Conservation (phyloP, 2,888 invertebrate genomes). For the Drosophila algonquin region DNA sequence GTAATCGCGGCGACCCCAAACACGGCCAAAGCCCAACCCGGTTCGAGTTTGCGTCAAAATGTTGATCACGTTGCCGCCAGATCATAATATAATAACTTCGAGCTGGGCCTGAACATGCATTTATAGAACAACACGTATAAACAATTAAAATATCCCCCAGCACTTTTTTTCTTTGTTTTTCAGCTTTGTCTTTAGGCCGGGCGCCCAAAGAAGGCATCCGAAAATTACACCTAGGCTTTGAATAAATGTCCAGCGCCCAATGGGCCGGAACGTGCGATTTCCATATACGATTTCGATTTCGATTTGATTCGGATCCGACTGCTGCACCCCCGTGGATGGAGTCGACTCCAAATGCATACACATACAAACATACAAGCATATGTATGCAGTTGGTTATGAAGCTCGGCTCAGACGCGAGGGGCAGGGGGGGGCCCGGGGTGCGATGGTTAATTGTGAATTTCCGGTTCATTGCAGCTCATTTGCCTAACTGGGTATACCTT, state of each 20-base stretch:
- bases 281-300: conserved; percentile 63
- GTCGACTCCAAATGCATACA: conserved; percentile 34
- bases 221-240: conserved; percentile 53
- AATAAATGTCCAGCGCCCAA: conserved; percentile 61
- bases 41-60: conserved; percentile 31
- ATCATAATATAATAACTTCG: conserved; percentile 59
- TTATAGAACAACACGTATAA: conserved; percentile 67
- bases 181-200: neutral
- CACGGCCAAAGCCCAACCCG: conserved; percentile 33
- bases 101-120: conserved; percentile 45
- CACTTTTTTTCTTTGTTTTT: conserved; percentile 8
- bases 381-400: conserved; percentile 71
- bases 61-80: conserved; percentile 64
- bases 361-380: conserved; percentile 11
- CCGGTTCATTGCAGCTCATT: conserved; percentile 75
- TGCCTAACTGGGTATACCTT: conserved; percentile 44
- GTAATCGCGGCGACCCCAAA: conserved; percentile 52
- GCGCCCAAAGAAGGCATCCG: conserved; percentile 52
- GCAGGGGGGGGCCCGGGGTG: conserved; percentile 12
- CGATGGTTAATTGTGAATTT: conserved; percentile 74
- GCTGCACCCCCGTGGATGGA: conserved; percentile 49
- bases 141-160: conserved; percentile 57
- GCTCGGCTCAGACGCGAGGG: conserved; percentile 21
- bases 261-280: conserved; percentile 69
- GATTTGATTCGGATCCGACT: conserved; percentile 10